Percentiles rank a stretch among this genome's conserved stretches.
Evolutionary conservation across 2,888 invertebrate genomes (phyloP).

Genomic region (Digitonthophagus gazella): DNA sequence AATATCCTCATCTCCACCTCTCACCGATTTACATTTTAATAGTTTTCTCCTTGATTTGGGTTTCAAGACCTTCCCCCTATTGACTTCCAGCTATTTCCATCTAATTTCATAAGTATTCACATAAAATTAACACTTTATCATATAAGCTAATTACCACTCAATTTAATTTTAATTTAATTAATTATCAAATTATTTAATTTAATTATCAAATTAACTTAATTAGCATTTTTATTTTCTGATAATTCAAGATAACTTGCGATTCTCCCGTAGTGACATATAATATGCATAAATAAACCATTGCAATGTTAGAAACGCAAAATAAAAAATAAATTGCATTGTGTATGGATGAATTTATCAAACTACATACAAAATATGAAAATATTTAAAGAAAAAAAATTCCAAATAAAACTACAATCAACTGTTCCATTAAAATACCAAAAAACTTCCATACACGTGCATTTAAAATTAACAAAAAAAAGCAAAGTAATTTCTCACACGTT

Average conservation of each 20-base stretch:
- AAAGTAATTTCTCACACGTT: constrained; percentile 35
- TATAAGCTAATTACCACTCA: too few relatives aligned
- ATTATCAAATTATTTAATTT: too few relatives aligned
- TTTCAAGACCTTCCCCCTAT: background rate
- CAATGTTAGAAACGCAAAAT: background rate
- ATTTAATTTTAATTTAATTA: too few relatives aligned
- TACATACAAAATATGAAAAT: too few relatives aligned
- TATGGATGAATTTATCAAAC: too few relatives aligned
- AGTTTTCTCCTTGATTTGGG: background rate
- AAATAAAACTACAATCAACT: too few relatives aligned
- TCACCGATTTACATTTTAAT: background rate
- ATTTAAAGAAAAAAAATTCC: too few relatives aligned
- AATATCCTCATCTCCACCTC: background rate
- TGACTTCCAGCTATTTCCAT: background rate
- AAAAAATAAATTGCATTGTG: background rate
- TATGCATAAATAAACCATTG: background rate
- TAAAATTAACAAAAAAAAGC: constrained; percentile 27
- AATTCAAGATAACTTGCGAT: background rate
- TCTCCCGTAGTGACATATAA: background rate
- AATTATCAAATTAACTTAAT: too few relatives aligned
- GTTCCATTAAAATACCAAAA: too few relatives aligned
- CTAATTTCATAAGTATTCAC: background rate
- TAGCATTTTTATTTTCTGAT: background rate
- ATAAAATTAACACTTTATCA: background rate
- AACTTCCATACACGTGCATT: background rate